Evolutionary conservation across 2,888 invertebrate species (phyloP).

Genomic region (Periphyllus acericola): DNA sequence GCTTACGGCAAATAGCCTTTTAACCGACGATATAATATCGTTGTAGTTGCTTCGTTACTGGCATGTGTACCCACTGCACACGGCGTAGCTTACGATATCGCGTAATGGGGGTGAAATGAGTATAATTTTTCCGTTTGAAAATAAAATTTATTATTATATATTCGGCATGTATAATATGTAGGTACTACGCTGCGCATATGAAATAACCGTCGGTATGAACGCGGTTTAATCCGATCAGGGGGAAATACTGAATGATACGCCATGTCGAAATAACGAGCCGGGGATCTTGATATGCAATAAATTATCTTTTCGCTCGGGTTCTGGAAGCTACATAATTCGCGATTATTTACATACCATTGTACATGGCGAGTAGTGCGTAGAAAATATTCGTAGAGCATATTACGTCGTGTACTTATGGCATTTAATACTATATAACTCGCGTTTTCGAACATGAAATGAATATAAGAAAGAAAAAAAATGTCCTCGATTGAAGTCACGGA

Average conservation of each 20-base stretch:
- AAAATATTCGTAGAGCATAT: no score
- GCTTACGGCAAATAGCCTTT: conserved; percentile 13
- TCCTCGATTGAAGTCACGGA: no score
- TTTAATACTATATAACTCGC: no score
- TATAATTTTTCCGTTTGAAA: background rate
- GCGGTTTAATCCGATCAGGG: background rate
- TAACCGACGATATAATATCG: background rate
- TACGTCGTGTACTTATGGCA: no score
- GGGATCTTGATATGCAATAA: conserved; percentile 34
- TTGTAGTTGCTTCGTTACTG: background rate
- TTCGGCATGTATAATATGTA: no score
- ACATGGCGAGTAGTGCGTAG: background rate
- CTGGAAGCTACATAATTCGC: background rate
- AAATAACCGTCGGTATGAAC: background rate
- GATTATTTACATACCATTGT: background rate
- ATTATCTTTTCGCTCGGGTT: conserved; percentile 27
- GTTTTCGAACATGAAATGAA: no score
- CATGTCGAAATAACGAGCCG: background rate
- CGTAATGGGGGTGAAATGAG: background rate
- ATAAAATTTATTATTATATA: background rate
- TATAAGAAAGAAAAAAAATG: no score
- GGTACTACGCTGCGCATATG: no score
- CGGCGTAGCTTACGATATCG: no score
- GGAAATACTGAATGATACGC: conserved; percentile 6
- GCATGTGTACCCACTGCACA: no score